Conservation (phyloP, 2,113 vertebrate species). For the Halichoerus grypus region DNA sequence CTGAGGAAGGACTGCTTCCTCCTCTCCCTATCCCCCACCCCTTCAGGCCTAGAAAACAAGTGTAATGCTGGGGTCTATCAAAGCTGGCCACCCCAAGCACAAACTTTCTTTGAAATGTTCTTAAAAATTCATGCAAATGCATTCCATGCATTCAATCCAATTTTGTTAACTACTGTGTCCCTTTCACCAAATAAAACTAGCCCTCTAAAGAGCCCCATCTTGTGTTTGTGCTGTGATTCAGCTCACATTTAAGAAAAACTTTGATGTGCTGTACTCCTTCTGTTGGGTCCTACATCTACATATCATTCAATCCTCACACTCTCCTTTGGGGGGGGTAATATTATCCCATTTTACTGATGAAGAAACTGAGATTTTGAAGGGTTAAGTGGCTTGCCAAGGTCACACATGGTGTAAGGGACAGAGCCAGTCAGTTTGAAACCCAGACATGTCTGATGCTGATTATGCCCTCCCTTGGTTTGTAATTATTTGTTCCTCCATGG, state of each 20-base stretch:
- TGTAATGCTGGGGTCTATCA: neutral
- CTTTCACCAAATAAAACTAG: neutral
- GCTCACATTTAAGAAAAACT: neutral
- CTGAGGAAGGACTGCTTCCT: neutral
- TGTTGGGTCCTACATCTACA: neutral
- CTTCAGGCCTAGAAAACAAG: neutral
- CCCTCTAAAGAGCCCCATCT: neutral
- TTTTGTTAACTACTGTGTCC: neutral
- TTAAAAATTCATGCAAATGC: neutral
- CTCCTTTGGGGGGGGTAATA: neutral
- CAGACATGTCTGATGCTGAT: neutral
- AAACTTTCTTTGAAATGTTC: neutral
- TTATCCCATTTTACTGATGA: neutral
- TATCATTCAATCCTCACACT: neutral
- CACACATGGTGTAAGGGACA: neutral
- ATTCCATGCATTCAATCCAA: neutral
- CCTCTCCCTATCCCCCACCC: neutral
- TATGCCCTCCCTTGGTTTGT: neutral
- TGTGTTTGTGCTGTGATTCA: neutral
- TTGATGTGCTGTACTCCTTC: neutral
- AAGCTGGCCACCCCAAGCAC: neutral
- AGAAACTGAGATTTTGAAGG: neutral
- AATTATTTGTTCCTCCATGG: neutral
- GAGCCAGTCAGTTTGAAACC: neutral
- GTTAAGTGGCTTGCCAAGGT: neutral